These are phyloP conservation scores for Lycocerus yunnanus DNA, from an alignment of 2,888 invertebrate species.

Conservation along the genomic window DNA sequence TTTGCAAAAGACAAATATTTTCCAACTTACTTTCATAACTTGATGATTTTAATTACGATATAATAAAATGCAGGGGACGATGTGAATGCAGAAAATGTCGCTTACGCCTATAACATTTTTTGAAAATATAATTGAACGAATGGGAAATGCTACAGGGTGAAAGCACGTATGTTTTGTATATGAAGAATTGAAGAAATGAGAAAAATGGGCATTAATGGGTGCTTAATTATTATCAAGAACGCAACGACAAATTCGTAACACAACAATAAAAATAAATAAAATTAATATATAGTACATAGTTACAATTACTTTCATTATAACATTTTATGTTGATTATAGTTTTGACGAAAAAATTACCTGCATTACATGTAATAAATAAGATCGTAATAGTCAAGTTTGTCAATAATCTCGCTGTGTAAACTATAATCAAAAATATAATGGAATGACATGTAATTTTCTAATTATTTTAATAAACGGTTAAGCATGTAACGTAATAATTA, in stretches of 20 bases:
- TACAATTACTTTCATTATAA: neutral
- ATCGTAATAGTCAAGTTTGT: neutral
- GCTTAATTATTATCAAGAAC: neutral
- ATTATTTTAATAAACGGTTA: conserved; percentile 21
- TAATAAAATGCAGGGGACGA: neutral
- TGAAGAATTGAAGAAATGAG: no score
- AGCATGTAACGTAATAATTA: conserved; percentile 18
- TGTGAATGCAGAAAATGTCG: neutral
- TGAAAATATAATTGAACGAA: neutral
- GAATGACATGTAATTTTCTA: conserved; percentile 19
- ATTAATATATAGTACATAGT: no score
- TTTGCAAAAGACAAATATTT: neutral
- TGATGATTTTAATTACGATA: neutral
- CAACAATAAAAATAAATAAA: neutral
- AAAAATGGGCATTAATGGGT: no score
- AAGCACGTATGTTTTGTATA: no score
- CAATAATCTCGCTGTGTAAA: neutral
- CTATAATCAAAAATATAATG: conserved; percentile 7
- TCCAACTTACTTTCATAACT: neutral
- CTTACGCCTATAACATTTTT: neutral
- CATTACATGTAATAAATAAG: neutral
- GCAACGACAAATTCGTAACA: neutral
- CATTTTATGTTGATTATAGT: neutral
- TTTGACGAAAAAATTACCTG: neutral
- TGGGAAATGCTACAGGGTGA: neutral